Base-by-base conservation (phyloP, 2,888 invertebrate genomes). In the Drosophila infuscata region DNA sequence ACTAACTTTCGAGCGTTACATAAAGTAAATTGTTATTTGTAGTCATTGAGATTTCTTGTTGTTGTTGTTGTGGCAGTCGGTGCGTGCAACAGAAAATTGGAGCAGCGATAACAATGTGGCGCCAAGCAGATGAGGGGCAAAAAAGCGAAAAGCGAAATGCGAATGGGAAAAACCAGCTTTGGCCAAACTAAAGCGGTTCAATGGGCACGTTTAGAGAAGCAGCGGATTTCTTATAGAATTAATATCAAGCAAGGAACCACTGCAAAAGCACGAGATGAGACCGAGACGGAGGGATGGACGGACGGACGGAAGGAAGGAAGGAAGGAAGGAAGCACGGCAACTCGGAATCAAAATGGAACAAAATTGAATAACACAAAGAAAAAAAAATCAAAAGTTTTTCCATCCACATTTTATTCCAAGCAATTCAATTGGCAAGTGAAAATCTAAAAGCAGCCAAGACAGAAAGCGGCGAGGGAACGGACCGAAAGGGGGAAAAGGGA, bases 201-300 rank as follows among this genome's bases (percentile, higher is more conserved):
- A 88, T 89, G 86, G 74, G 79, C 86, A 86, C 88, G 88, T 76
- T 89, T 83, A 76, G 80, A 79, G 74, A 76, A 71, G 76, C 76
- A 88, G 78, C 79, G 83, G 78, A 83, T 89, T 89, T 88, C 88
- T 80, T 79, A 89, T 88, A 80, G 88, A 88, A 89, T 88, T 89
- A 89, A 86, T 88, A 88, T 89, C 80, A 83, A 83, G 68, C 76
- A 70, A 77, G 71, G 73, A 72, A 15, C 25, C 60, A 68, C 65
- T 65, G 70, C 54, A 48, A 38, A 51, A 54, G 52, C 2, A 25
- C 25, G 25, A 25, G 25, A 25, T 25, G 25, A 25, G 25, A 25
- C 1, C 2, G 2, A 3, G 25, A 25, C 2, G 25, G 61, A 61
- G 38, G 46, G 43, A 69, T 41, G 35, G 46, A 58, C 59, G 20